Conservation (phyloP, 2,888 invertebrate species). For the Synanthedon myopaeformis region DNA sequence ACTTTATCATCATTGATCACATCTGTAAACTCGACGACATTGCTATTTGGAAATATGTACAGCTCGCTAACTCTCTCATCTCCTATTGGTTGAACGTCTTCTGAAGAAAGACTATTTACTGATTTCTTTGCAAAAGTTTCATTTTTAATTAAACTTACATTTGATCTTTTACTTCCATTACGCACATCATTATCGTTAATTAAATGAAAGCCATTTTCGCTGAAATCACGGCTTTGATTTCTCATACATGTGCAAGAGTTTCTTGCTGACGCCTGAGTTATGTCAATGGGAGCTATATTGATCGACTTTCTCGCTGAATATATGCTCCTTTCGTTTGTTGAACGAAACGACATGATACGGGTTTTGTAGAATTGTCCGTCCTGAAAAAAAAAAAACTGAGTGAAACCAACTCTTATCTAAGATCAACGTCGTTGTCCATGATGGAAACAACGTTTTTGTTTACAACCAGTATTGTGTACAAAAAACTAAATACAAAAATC, state of each 20-base stretch:
- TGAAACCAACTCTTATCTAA: not conserved
- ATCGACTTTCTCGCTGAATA: conserved; percentile 49
- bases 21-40: conserved; percentile 59
- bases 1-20: conserved; percentile 56
- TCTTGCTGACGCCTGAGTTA: conserved; percentile 29
- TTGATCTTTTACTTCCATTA: conserved; percentile 16
- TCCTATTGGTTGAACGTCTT: conserved; percentile 34
- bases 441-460: no score
- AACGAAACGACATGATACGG: conserved; percentile 52
- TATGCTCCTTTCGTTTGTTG: conserved; percentile 48
- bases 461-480: no score
- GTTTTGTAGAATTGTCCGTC: conserved; percentile 60
- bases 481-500: no score
- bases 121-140: conserved; percentile 22
- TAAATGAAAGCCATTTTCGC: conserved; percentile 36
- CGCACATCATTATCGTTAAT: conserved; percentile 26
- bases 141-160: conserved; percentile 7
- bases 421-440: no score
- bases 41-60: conserved; percentile 61
- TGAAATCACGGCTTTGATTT: conserved; percentile 19
- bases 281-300: conserved; percentile 34
- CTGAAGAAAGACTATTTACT: conserved; percentile 18
- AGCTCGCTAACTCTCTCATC: conserved; percentile 57
- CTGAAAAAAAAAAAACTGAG: conserved; percentile 27
- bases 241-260: conserved; percentile 41